phyloP scores from a whole-genome alignment of 2,888 invertebrate species.

The Eudemis profundana region DNA sequence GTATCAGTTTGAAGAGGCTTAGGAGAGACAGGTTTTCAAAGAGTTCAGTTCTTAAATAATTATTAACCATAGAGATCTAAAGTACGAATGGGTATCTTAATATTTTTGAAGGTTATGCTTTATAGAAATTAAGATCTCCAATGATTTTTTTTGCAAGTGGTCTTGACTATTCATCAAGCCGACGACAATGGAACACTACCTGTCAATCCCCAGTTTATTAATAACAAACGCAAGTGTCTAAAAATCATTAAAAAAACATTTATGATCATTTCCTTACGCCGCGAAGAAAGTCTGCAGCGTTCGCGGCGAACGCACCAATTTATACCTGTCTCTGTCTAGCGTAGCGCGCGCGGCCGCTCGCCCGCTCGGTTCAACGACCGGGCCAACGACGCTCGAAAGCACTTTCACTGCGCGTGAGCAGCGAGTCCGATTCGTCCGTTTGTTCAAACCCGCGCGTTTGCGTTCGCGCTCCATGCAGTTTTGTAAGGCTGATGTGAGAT shows the following conservation, averaged over 20 bases:
- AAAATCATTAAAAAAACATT: slow-evolving; percentile 68
- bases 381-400: slow-evolving; percentile 83
- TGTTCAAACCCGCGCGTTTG: slow-evolving; percentile 66
- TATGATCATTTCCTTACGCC: slow-evolving; percentile 58
- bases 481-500: slow-evolving; percentile 59
- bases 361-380: slow-evolving; percentile 78
- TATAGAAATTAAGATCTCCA: too few relatives aligned
- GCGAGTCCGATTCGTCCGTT: slow-evolving; percentile 69
- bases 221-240: slow-evolving; percentile 65
- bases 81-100: too few relatives aligned
- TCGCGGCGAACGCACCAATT: slow-evolving; percentile 63
- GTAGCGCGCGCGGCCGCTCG: slow-evolving; percentile 58
- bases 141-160: too few relatives aligned
- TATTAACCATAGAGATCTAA: too few relatives aligned
- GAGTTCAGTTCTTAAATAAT: too few relatives aligned
- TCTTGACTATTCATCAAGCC: too few relatives aligned
- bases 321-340: slow-evolving; percentile 63
- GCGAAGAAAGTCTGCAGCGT: slow-evolving; percentile 37
- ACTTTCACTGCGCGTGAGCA: slow-evolving; percentile 83
- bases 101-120: too few relatives aligned
- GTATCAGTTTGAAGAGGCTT: too few relatives aligned
- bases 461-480: slow-evolving; percentile 64
- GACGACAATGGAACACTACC: not conserved
- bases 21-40: too few relatives aligned
- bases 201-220: slow-evolving; percentile 13